Conservation (phyloP, 2,888 invertebrate species). For the Apamea epomidion region DNA sequence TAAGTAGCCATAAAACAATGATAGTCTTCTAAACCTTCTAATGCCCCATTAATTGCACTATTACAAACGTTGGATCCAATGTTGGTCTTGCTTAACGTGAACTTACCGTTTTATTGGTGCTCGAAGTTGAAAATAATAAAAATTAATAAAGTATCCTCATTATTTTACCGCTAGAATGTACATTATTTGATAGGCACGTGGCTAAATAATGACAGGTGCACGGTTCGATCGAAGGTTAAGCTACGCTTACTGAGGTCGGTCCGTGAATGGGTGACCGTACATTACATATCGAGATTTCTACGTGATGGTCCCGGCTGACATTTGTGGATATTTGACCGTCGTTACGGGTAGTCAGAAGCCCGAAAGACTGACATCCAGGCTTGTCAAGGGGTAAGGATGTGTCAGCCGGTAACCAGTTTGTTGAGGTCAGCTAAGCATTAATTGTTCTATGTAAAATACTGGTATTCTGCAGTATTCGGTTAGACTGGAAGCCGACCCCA, state of each 20-base stretch:
- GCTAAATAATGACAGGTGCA: background rate
- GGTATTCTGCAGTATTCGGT: no score
- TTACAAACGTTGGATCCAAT: conserved; percentile 8
- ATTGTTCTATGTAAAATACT: no score
- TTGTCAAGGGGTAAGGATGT: background rate
- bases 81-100: background rate
- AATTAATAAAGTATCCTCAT: background rate
- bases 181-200: background rate
- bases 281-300: no score
- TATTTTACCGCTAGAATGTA: background rate
- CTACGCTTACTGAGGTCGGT: background rate
- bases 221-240: background rate
- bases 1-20: conserved; percentile 19
- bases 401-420: no score
- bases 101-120: background rate
- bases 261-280: background rate
- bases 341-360: background rate
- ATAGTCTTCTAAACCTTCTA: conserved; percentile 21
- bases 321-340: background rate
- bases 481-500: no score
- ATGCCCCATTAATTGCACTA: conserved; percentile 14
- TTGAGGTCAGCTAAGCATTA: no score
- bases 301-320: no score
- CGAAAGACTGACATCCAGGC: background rate
- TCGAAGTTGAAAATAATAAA: background rate